Percentiles rank a stretch among this genome's conserved stretches.
These are phyloP conservation scores for Scyliorhinus canicula DNA, from an alignment of 2,797 vertebrate genomes.

Conservation along the genomic window DNA sequence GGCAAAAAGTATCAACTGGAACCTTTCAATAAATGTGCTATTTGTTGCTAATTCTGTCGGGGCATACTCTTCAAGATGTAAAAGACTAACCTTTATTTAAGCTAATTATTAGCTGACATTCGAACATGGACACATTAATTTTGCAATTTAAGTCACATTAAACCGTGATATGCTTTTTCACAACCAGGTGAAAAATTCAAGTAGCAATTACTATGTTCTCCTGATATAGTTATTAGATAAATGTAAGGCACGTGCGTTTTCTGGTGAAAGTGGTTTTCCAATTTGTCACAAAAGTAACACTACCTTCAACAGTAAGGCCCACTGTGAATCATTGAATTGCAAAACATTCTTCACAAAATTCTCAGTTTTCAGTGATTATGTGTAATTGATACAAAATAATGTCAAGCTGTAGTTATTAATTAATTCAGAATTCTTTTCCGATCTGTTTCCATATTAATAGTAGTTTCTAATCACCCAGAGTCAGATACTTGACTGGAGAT, in stretches of 20 bases:
- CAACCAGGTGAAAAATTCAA: background rate
- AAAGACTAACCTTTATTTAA: conserved; percentile 13
- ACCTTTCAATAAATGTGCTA: conserved; percentile 5
- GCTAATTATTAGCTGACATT: background rate
- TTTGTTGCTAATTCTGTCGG: background rate
- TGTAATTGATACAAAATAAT: background rate
- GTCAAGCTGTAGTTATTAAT: background rate
- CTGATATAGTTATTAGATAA: background rate
- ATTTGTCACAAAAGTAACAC: background rate
- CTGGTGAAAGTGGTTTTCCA: background rate
- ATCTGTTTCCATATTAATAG: background rate
- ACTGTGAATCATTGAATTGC: background rate
- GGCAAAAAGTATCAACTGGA: conserved; percentile 6
- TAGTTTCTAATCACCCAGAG: background rate
- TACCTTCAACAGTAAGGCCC: background rate
- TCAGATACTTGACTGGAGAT: background rate
- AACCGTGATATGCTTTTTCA: background rate
- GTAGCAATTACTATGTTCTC: background rate
- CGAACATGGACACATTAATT: conserved; percentile 22
- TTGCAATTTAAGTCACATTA: conserved; percentile 26
- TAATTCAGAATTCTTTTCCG: background rate
- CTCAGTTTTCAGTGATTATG: background rate
- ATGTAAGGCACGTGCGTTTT: background rate
- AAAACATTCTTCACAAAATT: background rate
- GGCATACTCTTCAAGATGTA: background rate